These are phyloP conservation scores for Heterochromis multidens DNA, from an alignment of 2,113 vertebrate genomes.

Conservation along the genomic window DNA sequence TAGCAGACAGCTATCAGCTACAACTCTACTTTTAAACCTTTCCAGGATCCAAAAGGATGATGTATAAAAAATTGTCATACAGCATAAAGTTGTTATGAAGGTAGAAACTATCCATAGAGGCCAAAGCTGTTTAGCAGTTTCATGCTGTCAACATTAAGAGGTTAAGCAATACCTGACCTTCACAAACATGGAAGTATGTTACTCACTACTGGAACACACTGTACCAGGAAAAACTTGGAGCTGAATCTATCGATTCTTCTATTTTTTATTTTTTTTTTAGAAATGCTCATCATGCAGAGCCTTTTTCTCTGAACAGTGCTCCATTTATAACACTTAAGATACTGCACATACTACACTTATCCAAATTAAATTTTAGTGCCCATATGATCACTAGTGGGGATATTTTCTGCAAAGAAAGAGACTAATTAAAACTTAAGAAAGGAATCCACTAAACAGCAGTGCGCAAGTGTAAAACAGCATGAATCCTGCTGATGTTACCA, in stretches of 20 bases:
- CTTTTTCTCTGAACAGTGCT: not conserved
- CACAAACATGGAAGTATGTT: not conserved
- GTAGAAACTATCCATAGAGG: not conserved
- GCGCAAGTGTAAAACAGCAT: not conserved
- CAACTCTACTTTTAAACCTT: not conserved
- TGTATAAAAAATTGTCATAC: not conserved
- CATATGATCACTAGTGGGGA: conserved; percentile 9
- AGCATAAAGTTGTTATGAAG: not conserved
- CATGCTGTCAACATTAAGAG: not conserved
- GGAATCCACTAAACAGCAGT: not conserved
- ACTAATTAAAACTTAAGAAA: conserved; percentile 27
- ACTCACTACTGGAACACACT: not conserved
- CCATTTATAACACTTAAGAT: not conserved
- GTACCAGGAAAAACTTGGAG: not conserved
- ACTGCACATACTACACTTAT: not conserved
- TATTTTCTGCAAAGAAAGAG: conserved; percentile 1
- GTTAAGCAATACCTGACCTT: not conserved
- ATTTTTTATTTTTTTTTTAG: not conserved
- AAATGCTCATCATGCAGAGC: not conserved
- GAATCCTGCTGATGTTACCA: not conserved
- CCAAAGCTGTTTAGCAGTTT: not conserved
- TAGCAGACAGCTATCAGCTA: not conserved
- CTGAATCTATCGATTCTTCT: not conserved
- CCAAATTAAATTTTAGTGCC: conserved; percentile 9
- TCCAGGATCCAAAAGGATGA: not conserved